These are phyloP conservation scores for Pseudocheirus occidentalis DNA, from an alignment of 2,797 vertebrate species.

Conservation along the genomic window DNA sequence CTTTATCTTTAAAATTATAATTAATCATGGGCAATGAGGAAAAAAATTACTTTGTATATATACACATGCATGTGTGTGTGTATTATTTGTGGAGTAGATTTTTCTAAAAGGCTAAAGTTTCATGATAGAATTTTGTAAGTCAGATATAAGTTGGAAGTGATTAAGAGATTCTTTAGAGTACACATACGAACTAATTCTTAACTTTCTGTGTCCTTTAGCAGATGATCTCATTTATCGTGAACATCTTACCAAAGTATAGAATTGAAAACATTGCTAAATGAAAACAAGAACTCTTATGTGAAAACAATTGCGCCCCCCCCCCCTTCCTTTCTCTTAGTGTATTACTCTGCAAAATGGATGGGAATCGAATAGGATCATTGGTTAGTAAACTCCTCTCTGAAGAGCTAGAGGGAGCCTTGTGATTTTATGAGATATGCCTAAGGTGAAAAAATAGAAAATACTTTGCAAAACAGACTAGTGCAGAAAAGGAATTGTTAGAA, in stretches of 20 bases:
- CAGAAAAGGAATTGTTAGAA: conserved; percentile 50
- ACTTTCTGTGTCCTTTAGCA: conserved; percentile 77
- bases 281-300: conserved; percentile 75
- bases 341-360: conserved; percentile 79
- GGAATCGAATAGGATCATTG: conserved; percentile 81
- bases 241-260: conserved; percentile 78
- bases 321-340: conserved; percentile 59
- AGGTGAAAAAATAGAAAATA: conserved; percentile 48
- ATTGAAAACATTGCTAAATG: conserved; percentile 78
- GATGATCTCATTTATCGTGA: conserved; percentile 81
- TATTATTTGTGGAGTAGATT: conserved; percentile 4
- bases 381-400: conserved; percentile 81
- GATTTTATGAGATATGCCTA: conserved; percentile 80
- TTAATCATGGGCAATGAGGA: conserved; percentile 51
- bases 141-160: conserved; percentile 72
- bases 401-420: conserved; percentile 83
- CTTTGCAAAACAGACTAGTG: conserved; percentile 49
- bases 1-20: conserved; percentile 55
- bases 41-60: conserved; percentile 29
- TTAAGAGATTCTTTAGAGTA: conserved; percentile 66
- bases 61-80: not conserved
- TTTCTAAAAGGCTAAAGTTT: conserved; percentile 73
- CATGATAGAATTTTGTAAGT: conserved; percentile 67
- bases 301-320: conserved; percentile 73
- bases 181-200: conserved; percentile 70